phyloP scores from a whole-genome alignment of 1,140 invertebrate species.

The Bathynomus jamesi region DNA sequence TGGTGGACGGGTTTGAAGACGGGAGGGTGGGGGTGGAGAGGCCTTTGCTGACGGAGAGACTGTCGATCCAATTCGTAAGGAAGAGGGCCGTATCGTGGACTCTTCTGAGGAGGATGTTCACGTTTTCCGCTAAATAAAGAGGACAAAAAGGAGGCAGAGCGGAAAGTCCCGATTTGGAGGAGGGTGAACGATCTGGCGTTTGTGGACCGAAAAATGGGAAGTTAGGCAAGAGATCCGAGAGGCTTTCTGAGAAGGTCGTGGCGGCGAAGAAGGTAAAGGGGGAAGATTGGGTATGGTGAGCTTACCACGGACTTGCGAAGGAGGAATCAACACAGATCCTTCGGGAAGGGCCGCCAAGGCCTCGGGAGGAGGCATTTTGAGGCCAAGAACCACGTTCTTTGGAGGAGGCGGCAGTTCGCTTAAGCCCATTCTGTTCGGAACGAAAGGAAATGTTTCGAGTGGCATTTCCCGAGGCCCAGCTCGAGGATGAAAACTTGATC shows the following conservation, averaged over 20 bases:
- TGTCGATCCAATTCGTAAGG: no score
- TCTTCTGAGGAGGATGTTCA: no score
- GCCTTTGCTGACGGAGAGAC: no score
- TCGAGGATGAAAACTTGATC: conserved; percentile 27
- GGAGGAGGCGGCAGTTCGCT: no score
- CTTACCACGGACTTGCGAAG: conserved; percentile 26
- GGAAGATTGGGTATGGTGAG: conserved; percentile 21
- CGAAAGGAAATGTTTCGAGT: neutral
- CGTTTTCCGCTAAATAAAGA: neutral
- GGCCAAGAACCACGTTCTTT: conserved; percentile 12
- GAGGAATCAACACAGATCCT: conserved; percentile 32
- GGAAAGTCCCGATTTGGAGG: neutral
- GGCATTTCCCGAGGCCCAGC: conserved; percentile 7
- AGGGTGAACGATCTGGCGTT: neutral
- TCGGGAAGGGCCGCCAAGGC: conserved; percentile 29
- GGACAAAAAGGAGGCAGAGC: no score
- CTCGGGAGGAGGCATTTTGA: conserved; percentile 35
- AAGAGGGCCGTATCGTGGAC: no score
- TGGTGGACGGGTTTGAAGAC: no score
- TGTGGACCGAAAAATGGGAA: conserved; percentile 17
- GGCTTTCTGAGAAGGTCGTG: no score
- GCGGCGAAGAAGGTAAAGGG: neutral
- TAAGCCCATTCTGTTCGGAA: no score
- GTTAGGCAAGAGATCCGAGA: conserved; percentile 12
- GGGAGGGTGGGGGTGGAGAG: no score